Evolutionary conservation across 2,113 vertebrate species (phyloP).

Genomic region (Ranitomeya variabilis): DNA sequence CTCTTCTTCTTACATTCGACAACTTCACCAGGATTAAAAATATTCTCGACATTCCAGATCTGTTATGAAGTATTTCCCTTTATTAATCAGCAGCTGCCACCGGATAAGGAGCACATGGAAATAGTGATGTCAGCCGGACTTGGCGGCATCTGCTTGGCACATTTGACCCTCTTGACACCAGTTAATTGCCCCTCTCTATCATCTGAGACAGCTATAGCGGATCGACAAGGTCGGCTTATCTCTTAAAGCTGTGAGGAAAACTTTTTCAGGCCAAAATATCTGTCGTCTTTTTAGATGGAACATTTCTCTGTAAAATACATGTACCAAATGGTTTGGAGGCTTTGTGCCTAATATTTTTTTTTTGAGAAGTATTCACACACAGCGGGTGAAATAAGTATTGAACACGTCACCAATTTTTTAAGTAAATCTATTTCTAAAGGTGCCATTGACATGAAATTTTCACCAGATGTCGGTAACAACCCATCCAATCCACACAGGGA

Average conservation of each 20-base stretch:
- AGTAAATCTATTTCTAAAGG: too few relatives aligned
- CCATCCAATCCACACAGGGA: too few relatives aligned
- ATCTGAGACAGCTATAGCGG: neutral
- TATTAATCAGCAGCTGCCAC: neutral
- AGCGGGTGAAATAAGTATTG: too few relatives aligned
- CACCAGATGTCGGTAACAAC: too few relatives aligned
- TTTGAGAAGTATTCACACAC: too few relatives aligned
- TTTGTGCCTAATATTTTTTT: too few relatives aligned
- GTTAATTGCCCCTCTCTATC: neutral
- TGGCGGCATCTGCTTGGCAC: neutral
- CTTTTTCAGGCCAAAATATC: too few relatives aligned
- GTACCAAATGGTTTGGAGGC: too few relatives aligned
- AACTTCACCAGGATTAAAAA: neutral
- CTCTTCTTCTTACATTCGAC: neutral
- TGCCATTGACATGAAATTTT: too few relatives aligned
- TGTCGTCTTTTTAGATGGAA: neutral
- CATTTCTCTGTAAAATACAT: neutral
- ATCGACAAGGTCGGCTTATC: neutral
- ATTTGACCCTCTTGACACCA: neutral
- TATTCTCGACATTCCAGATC: neutral
- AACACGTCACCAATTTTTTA: too few relatives aligned
- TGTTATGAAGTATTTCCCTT: neutral
- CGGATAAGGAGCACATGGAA: neutral
- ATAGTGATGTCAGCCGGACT: conserved; percentile 5
- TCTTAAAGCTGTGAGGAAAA: neutral